Conservation (phyloP, 2,797 vertebrate genomes). For the Spizella passerina region DNA sequence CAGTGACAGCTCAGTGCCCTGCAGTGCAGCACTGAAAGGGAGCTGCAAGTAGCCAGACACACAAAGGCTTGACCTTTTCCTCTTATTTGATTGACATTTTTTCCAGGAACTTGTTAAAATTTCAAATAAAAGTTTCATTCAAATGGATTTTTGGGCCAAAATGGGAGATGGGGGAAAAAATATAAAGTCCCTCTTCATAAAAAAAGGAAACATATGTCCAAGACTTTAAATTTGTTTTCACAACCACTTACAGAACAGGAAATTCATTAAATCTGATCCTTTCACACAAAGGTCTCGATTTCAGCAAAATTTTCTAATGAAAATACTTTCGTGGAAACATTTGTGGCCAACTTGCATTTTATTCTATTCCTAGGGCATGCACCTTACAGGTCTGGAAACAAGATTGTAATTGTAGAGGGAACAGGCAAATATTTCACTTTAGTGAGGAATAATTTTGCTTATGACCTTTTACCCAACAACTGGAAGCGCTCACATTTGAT, state of each 20-base stretch:
- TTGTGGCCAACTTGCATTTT: background rate
- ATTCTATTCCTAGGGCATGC: background rate
- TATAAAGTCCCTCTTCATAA: background rate
- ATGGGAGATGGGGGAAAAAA: rapidly evolving
- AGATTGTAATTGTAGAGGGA: background rate
- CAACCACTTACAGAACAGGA: background rate
- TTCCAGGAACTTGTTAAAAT: background rate
- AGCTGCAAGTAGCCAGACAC: background rate
- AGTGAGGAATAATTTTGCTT: background rate
- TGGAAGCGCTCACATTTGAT: background rate
- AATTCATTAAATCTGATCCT: background rate
- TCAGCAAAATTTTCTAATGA: background rate
- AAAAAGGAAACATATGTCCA: background rate
- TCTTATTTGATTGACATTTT: background rate
- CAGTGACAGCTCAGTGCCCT: background rate
- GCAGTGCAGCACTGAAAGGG: background rate
- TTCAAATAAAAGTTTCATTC: background rate
- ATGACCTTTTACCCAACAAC: background rate
- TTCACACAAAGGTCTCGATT: background rate
- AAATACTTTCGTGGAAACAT: background rate
- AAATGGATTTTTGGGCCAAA: background rate
- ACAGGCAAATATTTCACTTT: background rate
- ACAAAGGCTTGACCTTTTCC: background rate
- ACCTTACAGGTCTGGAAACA: background rate
- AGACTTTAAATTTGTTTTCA: background rate